phyloP scores from a whole-genome alignment of 2,113 vertebrate species.

The Herpailurus yagouaroundi region DNA sequence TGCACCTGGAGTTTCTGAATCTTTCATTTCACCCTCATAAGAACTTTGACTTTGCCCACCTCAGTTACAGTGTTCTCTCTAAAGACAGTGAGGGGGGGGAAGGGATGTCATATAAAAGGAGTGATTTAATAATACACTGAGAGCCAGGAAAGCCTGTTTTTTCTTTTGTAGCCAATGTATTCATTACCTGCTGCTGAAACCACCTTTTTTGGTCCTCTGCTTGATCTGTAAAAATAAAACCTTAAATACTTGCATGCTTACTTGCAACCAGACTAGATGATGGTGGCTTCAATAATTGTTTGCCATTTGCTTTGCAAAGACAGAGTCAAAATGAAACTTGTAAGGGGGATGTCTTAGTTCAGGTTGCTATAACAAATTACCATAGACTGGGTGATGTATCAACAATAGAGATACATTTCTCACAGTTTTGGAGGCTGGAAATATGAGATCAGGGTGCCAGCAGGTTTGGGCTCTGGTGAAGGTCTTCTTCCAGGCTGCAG shows the following conservation, averaged over 20 bases:
- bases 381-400: not conserved
- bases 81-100: not conserved
- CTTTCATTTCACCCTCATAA: not conserved
- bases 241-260: not conserved
- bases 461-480: not conserved
- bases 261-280: not conserved
- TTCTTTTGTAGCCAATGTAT: not conserved
- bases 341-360: not conserved
- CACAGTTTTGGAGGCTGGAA: not conserved
- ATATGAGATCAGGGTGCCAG: not conserved
- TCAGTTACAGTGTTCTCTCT: not conserved
- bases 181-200: not conserved
- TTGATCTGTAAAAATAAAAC: constrained; percentile 1
- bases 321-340: not conserved
- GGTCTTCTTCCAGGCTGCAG: not conserved
- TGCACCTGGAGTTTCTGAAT: not conserved
- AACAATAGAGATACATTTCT: not conserved
- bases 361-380: not conserved
- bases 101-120: not conserved
- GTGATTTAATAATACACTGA: not conserved
- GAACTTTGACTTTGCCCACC: not conserved
- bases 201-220: not conserved
- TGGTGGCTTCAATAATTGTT: not conserved
- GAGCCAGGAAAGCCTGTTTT: not conserved
- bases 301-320: not conserved